Evolutionary conservation across 1,140 invertebrate genomes (phyloP).

Genomic region (Ceratina japonica): DNA sequence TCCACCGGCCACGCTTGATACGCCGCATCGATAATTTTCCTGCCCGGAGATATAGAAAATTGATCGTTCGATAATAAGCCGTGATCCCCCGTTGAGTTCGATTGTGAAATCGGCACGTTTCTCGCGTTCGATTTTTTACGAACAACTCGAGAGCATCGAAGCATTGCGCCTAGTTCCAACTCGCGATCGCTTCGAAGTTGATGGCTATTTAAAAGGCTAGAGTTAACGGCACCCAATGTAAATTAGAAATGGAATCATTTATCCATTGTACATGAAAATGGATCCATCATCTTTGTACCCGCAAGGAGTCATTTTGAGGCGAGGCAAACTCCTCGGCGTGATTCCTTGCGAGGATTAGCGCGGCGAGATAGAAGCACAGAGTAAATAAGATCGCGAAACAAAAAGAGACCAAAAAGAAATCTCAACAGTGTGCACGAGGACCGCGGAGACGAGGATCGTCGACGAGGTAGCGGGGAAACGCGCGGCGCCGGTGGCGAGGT

Average conservation of each 20-base stretch:
- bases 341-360: conserved; percentile 5
- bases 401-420: conserved; percentile 47
- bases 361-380: conserved; percentile 8
- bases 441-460: conserved; percentile 60
- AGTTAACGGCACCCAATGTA: background rate
- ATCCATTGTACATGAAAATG: too few species aligned
- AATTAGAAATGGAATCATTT: too few species aligned
- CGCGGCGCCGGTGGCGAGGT: conserved; percentile 64
- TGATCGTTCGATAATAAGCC: background rate
- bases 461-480: conserved; percentile 55
- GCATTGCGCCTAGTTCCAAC: background rate
- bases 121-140: background rate
- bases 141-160: conserved; percentile 20
- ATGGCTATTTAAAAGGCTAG: background rate
- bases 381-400: conserved; percentile 24
- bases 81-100: background rate
- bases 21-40: background rate
- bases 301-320: background rate
- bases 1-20: background rate
- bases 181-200: background rate
- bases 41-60: conserved; percentile 13
- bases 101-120: conserved; percentile 5
- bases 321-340: background rate
- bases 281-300: background rate
- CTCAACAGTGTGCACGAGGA: conserved; percentile 77